Evolutionary conservation across 2,888 invertebrate genomes (phyloP), one percentile per base, ranked within the genome.

Genomic region (Leptopilina syphax): DNA sequence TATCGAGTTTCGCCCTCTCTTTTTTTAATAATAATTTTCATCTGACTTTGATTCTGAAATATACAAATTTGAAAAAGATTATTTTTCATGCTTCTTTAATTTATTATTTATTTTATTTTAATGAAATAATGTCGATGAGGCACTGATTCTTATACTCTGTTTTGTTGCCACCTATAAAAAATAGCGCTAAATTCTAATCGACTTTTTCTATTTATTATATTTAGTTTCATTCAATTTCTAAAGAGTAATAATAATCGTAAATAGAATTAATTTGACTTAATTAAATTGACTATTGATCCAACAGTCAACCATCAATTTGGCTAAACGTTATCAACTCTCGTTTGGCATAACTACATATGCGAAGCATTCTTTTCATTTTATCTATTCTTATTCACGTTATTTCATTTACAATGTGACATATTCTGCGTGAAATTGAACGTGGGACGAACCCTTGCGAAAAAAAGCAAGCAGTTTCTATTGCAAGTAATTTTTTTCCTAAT

Each of bases 381-480:
- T 50, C 10, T 70, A 70, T 70, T 70, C 70, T 70, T 60, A 13
- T 70, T 24, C 54, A 54, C 13, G 70, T 27, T 70, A 70, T 70
- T 70, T n/a, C 54, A 70, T 70, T 54, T 34, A 24, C 9, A 47
- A 70, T 10, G n/a, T 27, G 27, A 73, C 54, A 63, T 73, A 76
- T 77, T 82, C 24, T 47, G 47, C 77, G 44, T 68, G 54, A 77
- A 47, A 80, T 80, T 82, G 80, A 79, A 67, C 77, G 80, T 80
- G 76, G 77, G 67, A 57, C 13, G 70, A 70, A 54, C 34, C 70
- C 12, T 57, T 57, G 54, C n/a, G 27, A 70, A 70, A 68, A 68
- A 70, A 70, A 70, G 27, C 54, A 34, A 57, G 54, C 27, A 54
- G 34, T 70, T 70, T 8, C 54, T 34, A 70, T 70, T 70, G 54